Conservation (phyloP, 2,797 vertebrate genomes). For the Mus minutoides region DNA sequence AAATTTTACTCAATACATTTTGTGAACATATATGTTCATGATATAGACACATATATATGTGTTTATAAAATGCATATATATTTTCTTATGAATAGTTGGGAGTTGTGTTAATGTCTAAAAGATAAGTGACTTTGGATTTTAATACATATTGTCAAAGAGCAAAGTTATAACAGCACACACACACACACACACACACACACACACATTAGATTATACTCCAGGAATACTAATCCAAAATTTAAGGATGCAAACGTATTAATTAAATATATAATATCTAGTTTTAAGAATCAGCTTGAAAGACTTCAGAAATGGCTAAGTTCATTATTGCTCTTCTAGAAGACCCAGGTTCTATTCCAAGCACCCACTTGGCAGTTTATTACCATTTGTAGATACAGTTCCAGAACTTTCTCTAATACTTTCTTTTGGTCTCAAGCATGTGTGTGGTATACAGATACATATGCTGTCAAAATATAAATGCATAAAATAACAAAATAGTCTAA, state of each 20-base stretch:
- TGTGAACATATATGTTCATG: background rate
- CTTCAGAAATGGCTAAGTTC: background rate
- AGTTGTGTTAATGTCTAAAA: background rate
- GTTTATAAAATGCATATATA: background rate
- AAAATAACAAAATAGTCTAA: background rate
- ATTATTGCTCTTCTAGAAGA: background rate
- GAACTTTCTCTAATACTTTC: background rate
- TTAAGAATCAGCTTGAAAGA: conserved; percentile 4
- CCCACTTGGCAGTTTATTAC: background rate
- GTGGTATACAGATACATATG: background rate
- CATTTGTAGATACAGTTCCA: background rate
- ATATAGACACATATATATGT: background rate
- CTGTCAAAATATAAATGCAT: background rate
- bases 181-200: background rate
- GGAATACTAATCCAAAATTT: background rate
- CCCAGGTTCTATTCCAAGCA: background rate
- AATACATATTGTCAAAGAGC: background rate
- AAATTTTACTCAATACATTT: background rate
- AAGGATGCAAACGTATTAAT: background rate
- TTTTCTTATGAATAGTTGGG: background rate
- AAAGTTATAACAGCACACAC: background rate
- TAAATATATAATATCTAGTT: background rate
- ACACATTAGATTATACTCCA: background rate
- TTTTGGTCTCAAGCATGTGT: background rate
- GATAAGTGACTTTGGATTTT: background rate